These are phyloP conservation scores for Passer domesticus DNA, from an alignment of 2,113 vertebrate species.

Conservation along the genomic window DNA sequence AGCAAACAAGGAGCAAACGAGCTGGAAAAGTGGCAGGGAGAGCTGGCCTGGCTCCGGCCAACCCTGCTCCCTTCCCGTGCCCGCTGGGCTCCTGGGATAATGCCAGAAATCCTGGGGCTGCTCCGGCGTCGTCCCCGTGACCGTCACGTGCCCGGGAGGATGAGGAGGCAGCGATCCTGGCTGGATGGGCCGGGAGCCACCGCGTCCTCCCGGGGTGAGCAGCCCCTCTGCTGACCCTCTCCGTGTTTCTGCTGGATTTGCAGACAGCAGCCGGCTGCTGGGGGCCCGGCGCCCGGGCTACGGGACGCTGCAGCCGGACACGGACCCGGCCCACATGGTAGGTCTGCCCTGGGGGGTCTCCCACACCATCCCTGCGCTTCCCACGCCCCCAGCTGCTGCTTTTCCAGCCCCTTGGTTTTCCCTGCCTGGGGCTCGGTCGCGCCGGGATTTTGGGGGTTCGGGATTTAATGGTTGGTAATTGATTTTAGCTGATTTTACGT, in stretches of 20 bases:
- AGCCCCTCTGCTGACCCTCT: fast-evolving
- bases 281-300: not conserved
- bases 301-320: not conserved
- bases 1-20: not conserved
- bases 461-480: fast-evolving
- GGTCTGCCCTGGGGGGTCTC: fast-evolving
- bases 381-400: not conserved
- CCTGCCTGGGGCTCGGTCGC: too few relatives aligned
- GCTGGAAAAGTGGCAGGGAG: not conserved
- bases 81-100: not conserved
- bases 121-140: not conserved
- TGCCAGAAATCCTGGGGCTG: not conserved
- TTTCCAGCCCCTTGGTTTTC: not conserved
- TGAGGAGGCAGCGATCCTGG: not conserved
- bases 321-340: not conserved
- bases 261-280: not conserved
- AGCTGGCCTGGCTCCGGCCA: not conserved
- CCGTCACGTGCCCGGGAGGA: not conserved
- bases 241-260: not conserved
- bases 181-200: not conserved
- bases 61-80: not conserved
- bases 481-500: fast-evolving
- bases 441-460: fast-evolving
- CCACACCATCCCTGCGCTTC: fast-evolving
- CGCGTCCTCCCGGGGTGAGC: too few relatives aligned